A percentile compares a stretch with the other conserved stretches of the same genome.
These are phyloP conservation scores for Galaxias olidus DNA, from an alignment of 2,797 vertebrate species.

Conservation along the genomic window DNA sequence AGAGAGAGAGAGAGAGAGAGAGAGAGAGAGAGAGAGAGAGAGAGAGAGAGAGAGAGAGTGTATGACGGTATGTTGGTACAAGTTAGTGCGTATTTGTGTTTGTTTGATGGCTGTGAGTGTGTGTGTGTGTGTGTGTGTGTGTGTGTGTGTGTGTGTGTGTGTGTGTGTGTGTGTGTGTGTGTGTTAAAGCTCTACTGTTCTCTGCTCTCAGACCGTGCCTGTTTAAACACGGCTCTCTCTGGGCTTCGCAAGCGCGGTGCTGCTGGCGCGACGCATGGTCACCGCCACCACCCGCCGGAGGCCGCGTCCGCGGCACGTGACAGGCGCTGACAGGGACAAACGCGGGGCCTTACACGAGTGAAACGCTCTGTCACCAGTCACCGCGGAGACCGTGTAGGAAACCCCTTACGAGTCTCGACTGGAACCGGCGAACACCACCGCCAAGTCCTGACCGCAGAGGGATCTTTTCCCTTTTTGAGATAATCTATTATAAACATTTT, in stretches of 20 bases:
- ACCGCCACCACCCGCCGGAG: too few species aligned
- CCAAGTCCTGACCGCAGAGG: constrained; percentile 15
- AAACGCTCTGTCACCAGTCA: constrained; percentile 30
- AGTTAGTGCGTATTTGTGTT: too few species aligned
- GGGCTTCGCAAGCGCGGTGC: constrained; percentile 2
- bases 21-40: too few species aligned
- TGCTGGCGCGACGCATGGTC: background rate
- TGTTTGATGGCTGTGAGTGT: too few species aligned
- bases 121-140: background rate
- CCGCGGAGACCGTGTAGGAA: background rate
- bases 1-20: too few species aligned
- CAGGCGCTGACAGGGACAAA: constrained; percentile 44
- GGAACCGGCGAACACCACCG: constrained; percentile 6
- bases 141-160: background rate
- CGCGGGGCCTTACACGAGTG: constrained; percentile 34
- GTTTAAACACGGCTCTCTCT: constrained; percentile 50
- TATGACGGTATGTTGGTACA: too few species aligned
- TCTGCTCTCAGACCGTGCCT: constrained; percentile 49
- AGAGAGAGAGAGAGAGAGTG: too few species aligned
- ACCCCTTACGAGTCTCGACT: constrained; percentile 12
- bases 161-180: background rate
- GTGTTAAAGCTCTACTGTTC: constrained; percentile 4
- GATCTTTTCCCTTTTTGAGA: constrained; percentile 5
- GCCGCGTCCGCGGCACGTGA: constrained; percentile 51
- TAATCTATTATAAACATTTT: constrained; percentile 27